Base-by-base conservation (phyloP, 2,113 vertebrate species). In the Zonotrichia leucophrys region DNA sequence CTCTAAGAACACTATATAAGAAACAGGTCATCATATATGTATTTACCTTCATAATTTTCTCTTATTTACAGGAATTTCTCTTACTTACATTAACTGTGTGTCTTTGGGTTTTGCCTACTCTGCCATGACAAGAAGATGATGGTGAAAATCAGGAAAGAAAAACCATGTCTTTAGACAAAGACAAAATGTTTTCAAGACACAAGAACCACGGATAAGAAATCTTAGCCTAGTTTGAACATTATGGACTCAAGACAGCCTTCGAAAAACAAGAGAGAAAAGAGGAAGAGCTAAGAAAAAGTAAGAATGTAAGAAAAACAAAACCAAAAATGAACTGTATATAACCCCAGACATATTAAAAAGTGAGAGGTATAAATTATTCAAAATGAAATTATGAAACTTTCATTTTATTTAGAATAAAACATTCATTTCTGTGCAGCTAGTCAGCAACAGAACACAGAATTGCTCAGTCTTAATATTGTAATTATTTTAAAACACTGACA, bases 311-410 rank as follows among this genome's bases (percentile, higher is more conserved):
- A 80, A 70, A 93, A 89, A 70, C 22, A 91, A 84, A 80, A 47
- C 7, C 6, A 67, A 53, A 92, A 91, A 39, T 53, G 10, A 87
- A 79, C 74, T 86, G 63, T 28, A 53, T 22, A 33, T 80, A 91
- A 81, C 55, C 42, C 44, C 47, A 88, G 50, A 80, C 12, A 49
- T 27, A 49, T 63, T 80, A 77, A 69, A 31, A 89, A 62, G 41
- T 56, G 63, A 56, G 39, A 77, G 12, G 55, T 58, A 86, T 77
- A 79, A 97, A 92, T 89, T 87, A 94, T 85, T 90, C 70, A 83
- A 90, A 88, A 87, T 28, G 4, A 83, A 92, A 63, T 47, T 1
- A 82, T 19, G 11, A 77, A 83, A 77, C 8, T 67, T 63, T 35
- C 31, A 15, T 53, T 91, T 47, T 82, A 42, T 42, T 74, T 64